phyloP scores from a whole-genome alignment of 2,797 vertebrate species.

The Holocentrus rufus region DNA sequence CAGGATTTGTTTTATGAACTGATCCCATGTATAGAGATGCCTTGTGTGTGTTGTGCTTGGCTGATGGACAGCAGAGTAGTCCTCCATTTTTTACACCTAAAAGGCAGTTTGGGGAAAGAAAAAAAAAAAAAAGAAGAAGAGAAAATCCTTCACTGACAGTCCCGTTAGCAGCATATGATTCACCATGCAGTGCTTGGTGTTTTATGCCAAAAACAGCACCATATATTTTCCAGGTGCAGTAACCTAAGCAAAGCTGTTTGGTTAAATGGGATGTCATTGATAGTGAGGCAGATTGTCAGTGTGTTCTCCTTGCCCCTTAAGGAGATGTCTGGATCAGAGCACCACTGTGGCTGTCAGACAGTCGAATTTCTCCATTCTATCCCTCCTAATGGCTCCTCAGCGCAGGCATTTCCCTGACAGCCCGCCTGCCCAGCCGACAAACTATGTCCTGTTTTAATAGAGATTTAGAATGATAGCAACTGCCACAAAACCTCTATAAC shows the following conservation, averaged over 20 bases:
- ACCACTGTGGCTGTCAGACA: slow-evolving; percentile 75
- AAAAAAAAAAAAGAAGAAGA: slow-evolving; percentile 23
- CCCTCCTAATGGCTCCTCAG: slow-evolving; percentile 74
- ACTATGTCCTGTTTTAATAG: slow-evolving; percentile 56
- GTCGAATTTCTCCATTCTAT: slow-evolving; percentile 77
- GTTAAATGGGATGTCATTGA: slow-evolving; percentile 79
- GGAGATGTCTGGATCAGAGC: slow-evolving; percentile 76
- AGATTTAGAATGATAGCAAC: slow-evolving; percentile 55
- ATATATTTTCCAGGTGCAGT: slow-evolving; percentile 66
- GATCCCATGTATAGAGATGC: slow-evolving; percentile 13
- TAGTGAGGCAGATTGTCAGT: slow-evolving; percentile 76
- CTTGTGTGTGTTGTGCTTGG: neutral
- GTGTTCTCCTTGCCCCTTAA: slow-evolving; percentile 68
- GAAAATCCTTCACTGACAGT: slow-evolving; percentile 41
- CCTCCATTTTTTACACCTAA: slow-evolving; percentile 17
- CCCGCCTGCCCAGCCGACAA: slow-evolving; percentile 67
- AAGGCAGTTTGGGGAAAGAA: slow-evolving; percentile 1
- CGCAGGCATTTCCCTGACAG: slow-evolving; percentile 70
- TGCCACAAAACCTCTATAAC: slow-evolving; percentile 39
- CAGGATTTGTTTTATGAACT: slow-evolving; percentile 26
- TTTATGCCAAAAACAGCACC: slow-evolving; percentile 66
- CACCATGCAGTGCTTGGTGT: slow-evolving; percentile 54
- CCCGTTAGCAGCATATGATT: slow-evolving; percentile 52
- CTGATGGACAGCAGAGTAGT: slow-evolving; percentile 21
- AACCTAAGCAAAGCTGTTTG: slow-evolving; percentile 76